Percentiles rank a stretch among this genome's conserved stretches.
These are phyloP conservation scores for Paratrypauchen microcephalus DNA, from an alignment of 2,797 vertebrate species.

Conservation along the genomic window DNA sequence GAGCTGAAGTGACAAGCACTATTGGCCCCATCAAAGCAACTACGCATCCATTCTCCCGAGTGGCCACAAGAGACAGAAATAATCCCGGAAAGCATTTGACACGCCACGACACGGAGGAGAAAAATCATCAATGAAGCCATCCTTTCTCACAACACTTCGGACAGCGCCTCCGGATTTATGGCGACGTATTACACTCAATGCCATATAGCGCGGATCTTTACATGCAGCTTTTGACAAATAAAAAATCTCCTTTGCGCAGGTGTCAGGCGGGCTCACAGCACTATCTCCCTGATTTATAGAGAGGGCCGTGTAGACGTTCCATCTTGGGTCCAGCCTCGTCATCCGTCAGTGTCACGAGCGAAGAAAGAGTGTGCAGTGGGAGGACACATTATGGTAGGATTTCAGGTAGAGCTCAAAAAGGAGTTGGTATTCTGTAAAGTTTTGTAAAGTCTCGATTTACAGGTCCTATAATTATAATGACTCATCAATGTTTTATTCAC, in stretches of 20 bases:
- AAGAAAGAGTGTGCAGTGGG: slow-evolving; percentile 34
- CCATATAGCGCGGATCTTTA: slow-evolving; percentile 31
- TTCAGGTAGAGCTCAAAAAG: slow-evolving; percentile 16
- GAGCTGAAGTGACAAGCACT: slow-evolving; percentile 17
- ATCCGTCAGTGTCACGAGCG: slow-evolving; percentile 43
- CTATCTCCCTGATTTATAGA: slow-evolving; percentile 54
- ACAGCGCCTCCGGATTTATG: slow-evolving; percentile 49
- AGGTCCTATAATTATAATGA: too few relatives aligned
- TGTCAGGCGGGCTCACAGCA: slow-evolving; percentile 15
- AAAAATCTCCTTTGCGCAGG: slow-evolving; percentile 36
- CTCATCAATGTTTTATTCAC: too few relatives aligned
- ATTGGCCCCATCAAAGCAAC: slow-evolving; percentile 23
- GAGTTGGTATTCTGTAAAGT: slow-evolving; percentile 2
- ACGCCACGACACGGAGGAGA: slow-evolving; percentile 38
- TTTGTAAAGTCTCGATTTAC: slow-evolving; percentile 17
- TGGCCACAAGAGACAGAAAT: slow-evolving; percentile 40
- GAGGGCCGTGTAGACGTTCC: slow-evolving; percentile 30
- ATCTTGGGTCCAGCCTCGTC: slow-evolving; percentile 38
- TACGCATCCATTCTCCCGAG: slow-evolving; percentile 25
- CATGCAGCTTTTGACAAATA: slow-evolving; percentile 49
- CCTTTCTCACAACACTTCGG: slow-evolving; percentile 37
- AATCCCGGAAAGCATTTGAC: slow-evolving; percentile 27
- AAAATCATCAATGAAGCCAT: slow-evolving; percentile 30
- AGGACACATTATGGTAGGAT: slow-evolving; percentile 50
- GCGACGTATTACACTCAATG: slow-evolving; percentile 22